Conservation (phyloP, 2,797 vertebrate genomes). For the Melopsittacus undulatus region DNA sequence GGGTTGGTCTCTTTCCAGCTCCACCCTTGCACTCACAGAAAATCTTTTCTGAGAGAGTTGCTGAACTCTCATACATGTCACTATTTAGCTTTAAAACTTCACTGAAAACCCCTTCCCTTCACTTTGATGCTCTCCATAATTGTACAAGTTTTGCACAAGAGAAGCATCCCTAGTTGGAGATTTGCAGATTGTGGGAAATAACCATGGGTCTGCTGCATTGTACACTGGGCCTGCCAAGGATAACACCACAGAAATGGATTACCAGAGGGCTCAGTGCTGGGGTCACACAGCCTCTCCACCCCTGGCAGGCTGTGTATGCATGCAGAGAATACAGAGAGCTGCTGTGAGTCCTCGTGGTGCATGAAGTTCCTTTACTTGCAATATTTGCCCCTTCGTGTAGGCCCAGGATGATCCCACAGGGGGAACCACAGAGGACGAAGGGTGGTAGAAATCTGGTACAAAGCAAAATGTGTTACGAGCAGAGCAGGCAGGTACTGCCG, state of each 20-base stretch:
- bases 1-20: background rate
- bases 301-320: background rate
- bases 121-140: conserved; percentile 13
- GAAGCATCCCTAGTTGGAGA: background rate
- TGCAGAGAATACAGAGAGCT: background rate
- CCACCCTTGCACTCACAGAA: background rate
- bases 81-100: conserved; percentile 29
- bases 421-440: background rate
- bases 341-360: background rate
- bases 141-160: background rate
- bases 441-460: background rate
- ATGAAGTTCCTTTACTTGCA: background rate
- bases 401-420: background rate
- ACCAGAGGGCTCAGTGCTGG: background rate
- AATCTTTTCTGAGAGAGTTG: background rate
- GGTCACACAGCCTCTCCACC: background rate
- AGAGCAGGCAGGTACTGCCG: background rate
- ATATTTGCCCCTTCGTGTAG: background rate
- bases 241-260: background rate
- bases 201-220: background rate
- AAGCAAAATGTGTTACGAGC: background rate
- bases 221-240: background rate
- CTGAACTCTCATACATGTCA: background rate
- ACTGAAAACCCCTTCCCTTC: conserved; percentile 2
- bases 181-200: background rate